Percentiles rank a stretch among this genome's conserved stretches.
These are phyloP conservation scores for Drosophila incognita DNA, from an alignment of 2,888 invertebrate genomes.

Conservation along the genomic window DNA sequence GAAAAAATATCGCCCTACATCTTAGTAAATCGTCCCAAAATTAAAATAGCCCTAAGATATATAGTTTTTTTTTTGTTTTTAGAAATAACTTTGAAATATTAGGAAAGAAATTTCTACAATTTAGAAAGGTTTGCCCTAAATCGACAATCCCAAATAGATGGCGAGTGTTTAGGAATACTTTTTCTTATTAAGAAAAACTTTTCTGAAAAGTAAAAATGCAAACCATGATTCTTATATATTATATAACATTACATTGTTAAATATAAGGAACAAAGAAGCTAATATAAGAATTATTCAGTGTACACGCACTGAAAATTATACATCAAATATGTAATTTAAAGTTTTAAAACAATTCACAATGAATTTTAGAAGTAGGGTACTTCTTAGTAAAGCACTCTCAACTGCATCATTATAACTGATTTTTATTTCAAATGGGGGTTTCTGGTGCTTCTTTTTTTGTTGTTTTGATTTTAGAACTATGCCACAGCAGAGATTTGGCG, in stretches of 20 bases:
- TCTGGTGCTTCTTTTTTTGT: not conserved
- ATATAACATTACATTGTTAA: not conserved
- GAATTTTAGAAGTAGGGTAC: not conserved
- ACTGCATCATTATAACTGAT: not conserved
- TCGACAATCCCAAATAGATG: not conserved
- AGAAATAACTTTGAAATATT: not conserved
- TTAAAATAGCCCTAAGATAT: not conserved
- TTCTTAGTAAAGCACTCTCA: not conserved
- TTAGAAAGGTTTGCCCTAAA: not conserved
- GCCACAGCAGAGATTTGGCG: conserved; percentile 65
- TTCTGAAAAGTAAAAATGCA: not conserved
- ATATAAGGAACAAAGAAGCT: not conserved
- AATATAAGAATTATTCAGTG: not conserved
- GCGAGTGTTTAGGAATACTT: not conserved
- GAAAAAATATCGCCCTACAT: not conserved
- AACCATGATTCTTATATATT: not conserved
- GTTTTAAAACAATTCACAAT: not conserved
- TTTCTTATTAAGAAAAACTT: not conserved
- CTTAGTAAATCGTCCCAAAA: not conserved
- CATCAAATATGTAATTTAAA: not conserved
- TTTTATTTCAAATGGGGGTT: not conserved
- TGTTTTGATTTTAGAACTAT: conserved; percentile 56
- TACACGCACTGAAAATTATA: not conserved
- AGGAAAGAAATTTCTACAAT: not conserved
- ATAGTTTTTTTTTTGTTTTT: not conserved